Percentiles rank a stretch among this genome's conserved stretches.
phyloP scores from a whole-genome alignment of 2,888 invertebrate species.

The Ochropleura leucogaster region DNA sequence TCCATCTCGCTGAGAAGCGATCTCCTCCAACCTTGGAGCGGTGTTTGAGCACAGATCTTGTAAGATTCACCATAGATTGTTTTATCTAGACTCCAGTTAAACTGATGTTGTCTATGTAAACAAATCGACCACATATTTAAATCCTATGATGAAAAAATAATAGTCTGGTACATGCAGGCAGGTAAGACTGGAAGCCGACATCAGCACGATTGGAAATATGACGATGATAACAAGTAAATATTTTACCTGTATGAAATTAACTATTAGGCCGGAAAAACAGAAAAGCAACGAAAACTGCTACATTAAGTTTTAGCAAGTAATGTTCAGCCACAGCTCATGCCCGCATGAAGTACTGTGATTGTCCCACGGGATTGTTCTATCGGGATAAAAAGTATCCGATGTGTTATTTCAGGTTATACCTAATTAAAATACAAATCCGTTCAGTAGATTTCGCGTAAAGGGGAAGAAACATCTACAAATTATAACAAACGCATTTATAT shows the following conservation, averaged over 20 bases:
- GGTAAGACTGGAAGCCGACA: not conserved
- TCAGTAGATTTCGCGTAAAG: too few relatives aligned
- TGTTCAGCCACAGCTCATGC: too few relatives aligned
- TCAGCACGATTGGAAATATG: not conserved
- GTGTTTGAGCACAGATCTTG: conserved; percentile 8
- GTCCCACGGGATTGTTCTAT: too few relatives aligned
- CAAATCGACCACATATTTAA: not conserved
- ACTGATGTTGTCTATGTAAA: not conserved
- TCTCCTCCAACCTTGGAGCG: conserved; percentile 6
- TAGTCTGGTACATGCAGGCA: not conserved
- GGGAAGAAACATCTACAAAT: too few relatives aligned
- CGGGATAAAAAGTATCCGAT: too few relatives aligned
- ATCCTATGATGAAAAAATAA: not conserved
- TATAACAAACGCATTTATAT: too few relatives aligned
- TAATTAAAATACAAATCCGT: too few relatives aligned
- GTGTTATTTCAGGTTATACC: too few relatives aligned
- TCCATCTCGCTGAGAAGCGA: conserved; percentile 27
- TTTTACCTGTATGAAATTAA: not conserved
- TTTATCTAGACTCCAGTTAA: conserved; percentile 12
- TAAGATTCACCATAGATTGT: conserved; percentile 1
- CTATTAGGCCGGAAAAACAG: not conserved
- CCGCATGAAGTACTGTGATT: too few relatives aligned
- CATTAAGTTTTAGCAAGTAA: not conserved
- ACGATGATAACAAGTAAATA: not conserved
- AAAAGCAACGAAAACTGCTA: not conserved